Evolutionary conservation across 2,797 vertebrate genomes (phyloP), one percentile per base, ranked within the genome.

Genomic region (Channallabes apus): DNA sequence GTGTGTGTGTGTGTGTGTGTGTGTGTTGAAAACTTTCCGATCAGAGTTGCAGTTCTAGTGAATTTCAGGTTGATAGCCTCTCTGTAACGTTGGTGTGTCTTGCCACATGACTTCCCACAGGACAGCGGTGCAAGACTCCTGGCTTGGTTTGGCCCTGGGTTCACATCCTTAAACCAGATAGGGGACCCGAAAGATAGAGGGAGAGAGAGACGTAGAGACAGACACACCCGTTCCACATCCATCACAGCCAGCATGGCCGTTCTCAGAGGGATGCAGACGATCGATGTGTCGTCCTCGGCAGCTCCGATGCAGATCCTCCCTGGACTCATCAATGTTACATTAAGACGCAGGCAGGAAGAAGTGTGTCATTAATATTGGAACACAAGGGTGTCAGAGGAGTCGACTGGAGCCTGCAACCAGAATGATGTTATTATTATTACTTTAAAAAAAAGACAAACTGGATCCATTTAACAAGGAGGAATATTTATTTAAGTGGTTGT

Each of bases 281-380:
- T 85, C 20, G 58, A 80, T 85, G 38, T 7, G 56, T 51, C 7
- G 51, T 58, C 54, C 29, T 54, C 15, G 2, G 62, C 32, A 56
- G 51, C 24, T 32, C 27, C 1, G 22, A 12, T 59, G 73, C 51
- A 61, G 77, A 71, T 77, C 62, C 83, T 67, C 64, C 61, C 58
- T 32, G 67, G 68, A 81, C 46, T 81, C 35, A 80, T 85, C 64
- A 73, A 4, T 14, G 29, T 22, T 75, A 35, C 68, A 20, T 73
- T 56, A 56, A 11, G 27, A 80, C 4, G 6, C 54, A 62, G 75
- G 15, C 51, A 72, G 22, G 38, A 76, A 56, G 51, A 27, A 76
- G 54, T 32, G 32, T 22, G 12, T 12, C 29, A 35, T 77, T 2
- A 58, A 29, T 6, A 73, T 46, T 73, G 41, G n/a, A 75, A 56